These are phyloP conservation scores for Morus bassanus DNA, from an alignment of 2,797 vertebrate genomes.

Conservation along the genomic window DNA sequence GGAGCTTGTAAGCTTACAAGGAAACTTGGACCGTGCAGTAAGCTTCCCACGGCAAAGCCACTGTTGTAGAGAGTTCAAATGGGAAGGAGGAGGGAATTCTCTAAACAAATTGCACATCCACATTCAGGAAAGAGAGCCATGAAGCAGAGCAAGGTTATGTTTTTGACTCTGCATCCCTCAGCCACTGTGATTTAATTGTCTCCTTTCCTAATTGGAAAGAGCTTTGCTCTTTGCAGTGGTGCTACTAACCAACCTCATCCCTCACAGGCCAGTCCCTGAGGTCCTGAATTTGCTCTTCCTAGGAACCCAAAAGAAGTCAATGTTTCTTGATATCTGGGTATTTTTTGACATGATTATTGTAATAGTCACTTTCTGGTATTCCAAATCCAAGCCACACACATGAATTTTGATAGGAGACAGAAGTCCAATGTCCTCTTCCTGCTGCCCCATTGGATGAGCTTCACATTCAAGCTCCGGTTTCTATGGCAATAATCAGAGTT, in stretches of 20 bases:
- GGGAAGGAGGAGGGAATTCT: background rate
- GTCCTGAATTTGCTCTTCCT: background rate
- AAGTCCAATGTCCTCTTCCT: background rate
- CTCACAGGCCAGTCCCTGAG: background rate
- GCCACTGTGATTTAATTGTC: background rate
- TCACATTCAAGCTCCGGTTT: background rate
- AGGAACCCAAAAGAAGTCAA: background rate
- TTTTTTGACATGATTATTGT: background rate
- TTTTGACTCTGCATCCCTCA: background rate
- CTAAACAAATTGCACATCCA: background rate
- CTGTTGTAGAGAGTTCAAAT: background rate
- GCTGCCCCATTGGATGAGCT: background rate
- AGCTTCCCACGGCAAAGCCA: background rate
- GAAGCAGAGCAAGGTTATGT: background rate
- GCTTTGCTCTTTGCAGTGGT: background rate
- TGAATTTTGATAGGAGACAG: background rate
- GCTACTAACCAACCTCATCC: background rate
- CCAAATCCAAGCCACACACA: background rate
- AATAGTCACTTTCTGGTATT: background rate
- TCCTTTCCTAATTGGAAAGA: background rate
- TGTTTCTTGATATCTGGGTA: background rate
- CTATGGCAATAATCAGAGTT: background rate
- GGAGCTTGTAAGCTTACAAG: slow-evolving; percentile 44
- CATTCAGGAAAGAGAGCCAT: background rate
- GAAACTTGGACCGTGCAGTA: background rate